A percentile compares a stretch with the other conserved stretches of the same genome.
Conservation (phyloP, 1,140 invertebrate genomes). For the Harpegnathos saltator region DNA sequence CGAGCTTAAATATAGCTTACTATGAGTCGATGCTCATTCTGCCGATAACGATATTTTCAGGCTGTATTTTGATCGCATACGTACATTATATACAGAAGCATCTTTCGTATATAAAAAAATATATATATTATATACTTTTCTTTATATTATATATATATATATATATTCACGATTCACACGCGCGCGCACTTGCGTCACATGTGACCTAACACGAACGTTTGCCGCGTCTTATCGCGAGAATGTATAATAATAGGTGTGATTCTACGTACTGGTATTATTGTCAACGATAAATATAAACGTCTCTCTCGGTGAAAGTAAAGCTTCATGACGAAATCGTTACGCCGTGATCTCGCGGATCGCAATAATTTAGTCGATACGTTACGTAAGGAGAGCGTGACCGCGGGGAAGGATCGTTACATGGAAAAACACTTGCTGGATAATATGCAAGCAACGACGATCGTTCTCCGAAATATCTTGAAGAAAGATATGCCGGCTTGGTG, state of each 20-base stretch:
- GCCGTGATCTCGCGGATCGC: conserved; percentile 12
- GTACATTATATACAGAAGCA: conserved; percentile 62
- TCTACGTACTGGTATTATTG: not conserved
- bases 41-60: conserved; percentile 24
- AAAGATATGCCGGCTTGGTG: not conserved
- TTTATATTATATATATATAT: conserved; percentile 19
- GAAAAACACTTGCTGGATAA: conserved; percentile 28
- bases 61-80: conserved; percentile 32
- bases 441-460: not conserved
- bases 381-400: conserved; percentile 10
- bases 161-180: not conserved
- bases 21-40: not conserved
- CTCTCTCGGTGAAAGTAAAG: conserved; percentile 26
- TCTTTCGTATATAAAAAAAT: conserved; percentile 37
- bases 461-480: not conserved
- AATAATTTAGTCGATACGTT: conserved; percentile 51
- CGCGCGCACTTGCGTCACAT: not conserved
- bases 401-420: conserved; percentile 15
- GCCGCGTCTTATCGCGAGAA: not conserved
- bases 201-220: conserved; percentile 5
- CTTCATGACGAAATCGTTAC: conserved; percentile 24
- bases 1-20: not conserved
- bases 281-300: conserved; percentile 24
- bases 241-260: not conserved
- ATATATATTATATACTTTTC: conserved; percentile 30